Base-by-base conservation (phyloP, 1,140 invertebrate genomes). In the Drosophila ironensis region DNA sequence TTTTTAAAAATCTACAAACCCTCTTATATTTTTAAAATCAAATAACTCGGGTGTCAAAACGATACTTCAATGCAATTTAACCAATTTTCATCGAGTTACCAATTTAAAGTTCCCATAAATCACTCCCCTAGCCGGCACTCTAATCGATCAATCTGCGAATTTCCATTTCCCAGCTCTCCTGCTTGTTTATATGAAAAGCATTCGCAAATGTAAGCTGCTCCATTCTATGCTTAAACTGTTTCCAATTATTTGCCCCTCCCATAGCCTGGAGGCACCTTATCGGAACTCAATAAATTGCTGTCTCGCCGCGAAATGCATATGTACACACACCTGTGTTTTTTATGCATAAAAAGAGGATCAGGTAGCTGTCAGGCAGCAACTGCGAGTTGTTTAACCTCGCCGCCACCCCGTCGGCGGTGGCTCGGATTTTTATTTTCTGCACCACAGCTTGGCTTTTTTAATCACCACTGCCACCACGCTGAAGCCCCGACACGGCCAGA, bases 361-460 rank as follows among this genome's bases (percentile, higher is more conserved):
- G 66, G 38, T 60, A 59, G 66, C 64, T 69, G 66, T 41, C 66
- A 69, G 28, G 17, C 64, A 28, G 19, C 61, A 41, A 19, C 40
- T 33, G 30, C 17, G 47, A 74, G 71, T 74, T 74, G 71, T 44
- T 74, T 74, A 75, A 69, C 72, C 63, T 75, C 53, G 27, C 35
- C 20, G 37, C n/a, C 63, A 35, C 17, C 8, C 17, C 9, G 17
- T 12, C 30, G 16, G 27, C 6, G 11, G 3, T 12, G 11, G 12
- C 4, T 20, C 45, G 17, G 24, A 37, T 22, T 69, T 69, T 57
- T 69, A 48, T 69, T 70, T 70, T 52, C 46, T 41, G 25, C 25
- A 14, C 40, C 53, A 24, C 14, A 33, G 41, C 53, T 60, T 69
- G 56, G 46, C 47, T 46, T 37, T 70, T 78, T 69, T 73, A 73